phyloP scores from a whole-genome alignment of 23 tunicate species.

The Trididemnum clinides region DNA sequence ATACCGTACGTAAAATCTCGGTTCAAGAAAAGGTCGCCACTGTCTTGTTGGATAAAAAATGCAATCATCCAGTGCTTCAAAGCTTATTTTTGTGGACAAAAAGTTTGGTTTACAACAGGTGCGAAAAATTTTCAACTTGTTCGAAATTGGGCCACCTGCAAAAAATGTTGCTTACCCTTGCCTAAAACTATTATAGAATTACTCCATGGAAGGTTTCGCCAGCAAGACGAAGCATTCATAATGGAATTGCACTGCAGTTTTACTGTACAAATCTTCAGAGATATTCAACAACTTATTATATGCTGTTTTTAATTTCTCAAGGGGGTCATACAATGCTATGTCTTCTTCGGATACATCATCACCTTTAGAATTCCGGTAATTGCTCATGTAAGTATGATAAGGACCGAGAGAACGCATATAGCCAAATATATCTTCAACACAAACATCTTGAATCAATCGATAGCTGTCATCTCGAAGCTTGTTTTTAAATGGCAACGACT shows the following conservation, averaged over 20 bases:
- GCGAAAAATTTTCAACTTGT: too few relatives aligned
- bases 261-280: not conserved
- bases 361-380: not conserved
- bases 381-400: not conserved
- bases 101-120: too few relatives aligned
- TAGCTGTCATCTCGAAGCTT: not conserved
- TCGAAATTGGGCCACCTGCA: too few relatives aligned
- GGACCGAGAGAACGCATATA: slow-evolving; percentile 1
- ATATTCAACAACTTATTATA: not conserved
- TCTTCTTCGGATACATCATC: not conserved
- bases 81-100: too few relatives aligned
- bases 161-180: too few relatives aligned
- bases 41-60: too few relatives aligned
- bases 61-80: too few relatives aligned
- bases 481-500: not conserved
- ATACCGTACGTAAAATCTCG: too few relatives aligned
- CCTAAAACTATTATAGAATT: too few relatives aligned
- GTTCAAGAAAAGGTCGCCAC: too few relatives aligned
- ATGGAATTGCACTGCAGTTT: not conserved
- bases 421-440: not conserved
- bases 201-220: too few relatives aligned
- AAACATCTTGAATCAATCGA: not conserved
- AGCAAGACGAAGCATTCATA: not conserved
- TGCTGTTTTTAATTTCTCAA: not conserved
- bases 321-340: not conserved